These are phyloP conservation scores for Nebria brevicollis DNA, from an alignment of 2,888 invertebrate species.

Conservation along the genomic window DNA sequence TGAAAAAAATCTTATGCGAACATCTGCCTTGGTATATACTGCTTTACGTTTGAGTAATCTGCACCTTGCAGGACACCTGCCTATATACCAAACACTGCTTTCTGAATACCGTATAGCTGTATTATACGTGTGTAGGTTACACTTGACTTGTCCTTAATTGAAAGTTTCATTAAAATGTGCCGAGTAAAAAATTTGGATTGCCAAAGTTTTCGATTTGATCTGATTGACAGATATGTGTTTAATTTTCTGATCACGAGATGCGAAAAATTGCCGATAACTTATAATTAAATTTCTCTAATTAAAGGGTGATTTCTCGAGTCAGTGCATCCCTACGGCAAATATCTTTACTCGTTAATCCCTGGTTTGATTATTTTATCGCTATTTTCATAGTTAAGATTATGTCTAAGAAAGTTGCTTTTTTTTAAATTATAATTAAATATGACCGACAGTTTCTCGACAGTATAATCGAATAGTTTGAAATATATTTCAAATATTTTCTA, in stretches of 20 bases:
- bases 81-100: not conserved
- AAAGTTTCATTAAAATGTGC: not conserved
- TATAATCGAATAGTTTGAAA: too few relatives aligned
- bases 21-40: not conserved
- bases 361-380: too few relatives aligned
- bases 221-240: not conserved
- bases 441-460: too few relatives aligned
- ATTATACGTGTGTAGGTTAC: not conserved
- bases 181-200: not conserved
- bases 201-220: not conserved
- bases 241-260: not conserved
- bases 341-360: too few relatives aligned
- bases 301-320: not conserved
- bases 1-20: not conserved
- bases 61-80: not conserved
- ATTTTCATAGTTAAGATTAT: too few relatives aligned
- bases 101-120: not conserved
- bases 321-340: too few relatives aligned
- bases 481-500: too few relatives aligned
- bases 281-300: not conserved
- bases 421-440: too few relatives aligned
- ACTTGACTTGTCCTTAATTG: not conserved
- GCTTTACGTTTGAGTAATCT: not conserved
- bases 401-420: too few relatives aligned
- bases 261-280: not conserved